Percentiles rank a stretch among this genome's conserved stretches.
Evolutionary conservation across 2,797 vertebrate species (phyloP).

Genomic region (Cryptoprocta ferox): DNA sequence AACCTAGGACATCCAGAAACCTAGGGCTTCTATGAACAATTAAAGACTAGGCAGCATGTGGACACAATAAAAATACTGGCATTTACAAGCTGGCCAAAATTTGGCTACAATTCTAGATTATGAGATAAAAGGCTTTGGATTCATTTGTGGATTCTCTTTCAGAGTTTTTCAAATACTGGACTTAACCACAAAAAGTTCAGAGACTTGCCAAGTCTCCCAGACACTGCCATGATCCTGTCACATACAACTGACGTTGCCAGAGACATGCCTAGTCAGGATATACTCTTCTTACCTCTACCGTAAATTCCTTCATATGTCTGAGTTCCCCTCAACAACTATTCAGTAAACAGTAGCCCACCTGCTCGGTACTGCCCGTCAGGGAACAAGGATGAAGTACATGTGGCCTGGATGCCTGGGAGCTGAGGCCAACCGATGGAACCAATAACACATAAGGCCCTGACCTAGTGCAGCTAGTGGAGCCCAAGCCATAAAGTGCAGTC

Average conservation of each 20-base stretch:
- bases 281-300: neutral
- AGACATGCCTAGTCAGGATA: neutral
- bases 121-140: neutral
- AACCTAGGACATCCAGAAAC: neutral
- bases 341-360: neutral
- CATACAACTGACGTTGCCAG: neutral
- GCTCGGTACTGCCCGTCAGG: neutral
- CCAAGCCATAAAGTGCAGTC: neutral
- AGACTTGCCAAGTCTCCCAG: neutral
- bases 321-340: constrained; percentile 24
- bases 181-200: neutral
- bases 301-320: neutral
- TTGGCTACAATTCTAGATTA: neutral
- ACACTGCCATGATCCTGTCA: neutral
- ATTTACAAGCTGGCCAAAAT: constrained; percentile 23
- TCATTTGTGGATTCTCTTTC: constrained; percentile 39
- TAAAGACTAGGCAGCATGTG: neutral
- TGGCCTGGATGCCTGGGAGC: neutral
- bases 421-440: neutral
- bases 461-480: neutral
- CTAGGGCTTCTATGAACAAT: neutral
- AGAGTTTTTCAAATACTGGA: constrained; percentile 36
- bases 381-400: neutral
- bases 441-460: neutral
- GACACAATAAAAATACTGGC: neutral